Evolutionary conservation across 2,888 invertebrate species (phyloP).

Genomic region (Toxonevra muliebris): DNA sequence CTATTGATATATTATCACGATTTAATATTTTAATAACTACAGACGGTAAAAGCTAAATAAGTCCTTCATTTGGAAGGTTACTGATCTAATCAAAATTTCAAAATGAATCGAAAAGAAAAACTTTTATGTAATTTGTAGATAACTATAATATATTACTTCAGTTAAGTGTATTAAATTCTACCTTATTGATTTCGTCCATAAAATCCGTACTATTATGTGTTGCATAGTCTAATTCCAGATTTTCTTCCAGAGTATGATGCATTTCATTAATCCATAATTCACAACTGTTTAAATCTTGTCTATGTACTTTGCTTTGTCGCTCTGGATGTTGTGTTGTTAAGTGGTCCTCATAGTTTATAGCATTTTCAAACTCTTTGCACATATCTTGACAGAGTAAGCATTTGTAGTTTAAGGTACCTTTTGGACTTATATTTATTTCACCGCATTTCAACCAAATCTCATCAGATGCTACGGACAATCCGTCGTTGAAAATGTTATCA

Average conservation of each 20-base stretch:
- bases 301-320: background rate
- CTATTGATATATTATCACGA: no score
- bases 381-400: background rate
- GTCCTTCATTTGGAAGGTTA: no score
- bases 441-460: background rate
- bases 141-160: no score
- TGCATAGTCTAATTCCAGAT: background rate
- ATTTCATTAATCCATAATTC: no score
- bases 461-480: background rate
- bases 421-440: background rate
- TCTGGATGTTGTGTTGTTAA: background rate
- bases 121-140: no score
- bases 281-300: background rate
- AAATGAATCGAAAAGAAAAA: no score
- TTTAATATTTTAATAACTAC: no score
- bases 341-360: background rate
- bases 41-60: no score
- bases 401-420: background rate
- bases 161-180: background rate
- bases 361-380: background rate
- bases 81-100: no score
- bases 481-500: background rate
- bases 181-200: conserved; percentile 30
- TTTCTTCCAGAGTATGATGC: no score
- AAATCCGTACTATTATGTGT: conserved; percentile 27